phyloP scores from a whole-genome alignment of 1,140 invertebrate genomes.

The Drosophila ambigua region DNA sequence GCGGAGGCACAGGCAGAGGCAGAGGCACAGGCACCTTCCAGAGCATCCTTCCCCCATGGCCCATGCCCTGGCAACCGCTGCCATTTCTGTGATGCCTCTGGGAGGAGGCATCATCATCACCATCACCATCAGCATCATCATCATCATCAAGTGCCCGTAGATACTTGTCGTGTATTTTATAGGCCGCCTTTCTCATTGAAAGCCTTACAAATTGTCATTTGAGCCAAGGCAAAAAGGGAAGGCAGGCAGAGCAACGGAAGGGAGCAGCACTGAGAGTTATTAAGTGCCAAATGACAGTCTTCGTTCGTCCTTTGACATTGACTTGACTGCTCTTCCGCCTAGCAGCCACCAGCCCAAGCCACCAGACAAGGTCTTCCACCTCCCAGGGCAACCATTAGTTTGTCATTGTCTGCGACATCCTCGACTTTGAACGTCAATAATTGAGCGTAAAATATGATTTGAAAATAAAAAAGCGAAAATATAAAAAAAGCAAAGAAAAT shows the following conservation, averaged over 20 bases:
- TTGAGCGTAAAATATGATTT: slow-evolving; percentile 82
- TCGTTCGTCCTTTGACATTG: slow-evolving; percentile 51
- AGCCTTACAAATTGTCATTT: slow-evolving; percentile 81
- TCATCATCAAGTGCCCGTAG: slow-evolving; percentile 21
- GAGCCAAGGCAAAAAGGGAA: slow-evolving; percentile 34
- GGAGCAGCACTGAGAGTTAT: slow-evolving; percentile 43
- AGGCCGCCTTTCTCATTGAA: slow-evolving; percentile 62
- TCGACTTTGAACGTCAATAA: slow-evolving; percentile 78
- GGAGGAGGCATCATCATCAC: slow-evolving; percentile 4
- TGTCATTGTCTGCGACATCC: slow-evolving; percentile 72
- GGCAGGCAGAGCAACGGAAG: neutral
- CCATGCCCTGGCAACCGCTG: neutral
- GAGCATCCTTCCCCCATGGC: neutral
- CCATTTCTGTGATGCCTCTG: neutral
- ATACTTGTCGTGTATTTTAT: slow-evolving; percentile 50
- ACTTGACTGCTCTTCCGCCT: slow-evolving; percentile 27
- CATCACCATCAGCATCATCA: neutral
- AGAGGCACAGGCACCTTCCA: neutral
- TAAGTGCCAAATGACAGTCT: slow-evolving; percentile 71
- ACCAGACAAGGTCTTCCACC: neutral
- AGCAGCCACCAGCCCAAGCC: neutral
- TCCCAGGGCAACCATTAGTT: slow-evolving; percentile 63
- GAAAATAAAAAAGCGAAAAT: slow-evolving; percentile 30
- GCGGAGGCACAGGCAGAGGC: slow-evolving; percentile 1
- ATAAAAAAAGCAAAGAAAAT: slow-evolving; percentile 11